These are phyloP conservation scores for Megathymus violae DNA, from an alignment of 1,140 invertebrate genomes.

Conservation along the genomic window DNA sequence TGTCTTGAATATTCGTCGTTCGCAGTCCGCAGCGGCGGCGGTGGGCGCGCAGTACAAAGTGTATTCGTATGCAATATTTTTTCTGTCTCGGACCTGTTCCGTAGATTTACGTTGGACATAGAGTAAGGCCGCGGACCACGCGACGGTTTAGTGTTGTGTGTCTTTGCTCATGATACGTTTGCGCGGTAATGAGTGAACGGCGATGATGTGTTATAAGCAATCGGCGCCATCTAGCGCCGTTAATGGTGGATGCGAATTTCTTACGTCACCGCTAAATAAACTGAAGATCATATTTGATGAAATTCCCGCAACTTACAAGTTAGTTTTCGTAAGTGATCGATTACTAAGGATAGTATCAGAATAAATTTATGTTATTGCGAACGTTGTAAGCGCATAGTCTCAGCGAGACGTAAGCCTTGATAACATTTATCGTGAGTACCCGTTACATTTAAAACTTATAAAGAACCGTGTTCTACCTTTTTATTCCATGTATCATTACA, in stretches of 20 bases:
- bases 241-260: not conserved
- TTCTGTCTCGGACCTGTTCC: constrained; percentile 20
- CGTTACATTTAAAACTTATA: too few species aligned
- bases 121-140: not conserved
- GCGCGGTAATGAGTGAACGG: not conserved
- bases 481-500: too few species aligned
- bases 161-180: constrained; percentile 17
- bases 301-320: not conserved
- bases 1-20: constrained; percentile 56
- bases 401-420: too few species aligned
- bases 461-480: too few species aligned
- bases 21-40: constrained; percentile 20
- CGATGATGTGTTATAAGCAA: not conserved
- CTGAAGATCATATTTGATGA: not conserved
- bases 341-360: too few species aligned
- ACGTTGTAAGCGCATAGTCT: too few species aligned
- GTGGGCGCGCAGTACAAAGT: constrained; percentile 32
- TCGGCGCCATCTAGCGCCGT: not conserved
- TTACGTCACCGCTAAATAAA: not conserved
- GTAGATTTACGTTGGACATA: constrained; percentile 20
- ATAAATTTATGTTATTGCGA: too few species aligned
- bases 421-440: too few species aligned
- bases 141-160: not conserved
- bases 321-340: not conserved
- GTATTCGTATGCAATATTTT: constrained; percentile 45